These are phyloP conservation scores for Eristalis intricaria DNA, from an alignment of 2,888 invertebrate genomes.

Conservation along the genomic window DNA sequence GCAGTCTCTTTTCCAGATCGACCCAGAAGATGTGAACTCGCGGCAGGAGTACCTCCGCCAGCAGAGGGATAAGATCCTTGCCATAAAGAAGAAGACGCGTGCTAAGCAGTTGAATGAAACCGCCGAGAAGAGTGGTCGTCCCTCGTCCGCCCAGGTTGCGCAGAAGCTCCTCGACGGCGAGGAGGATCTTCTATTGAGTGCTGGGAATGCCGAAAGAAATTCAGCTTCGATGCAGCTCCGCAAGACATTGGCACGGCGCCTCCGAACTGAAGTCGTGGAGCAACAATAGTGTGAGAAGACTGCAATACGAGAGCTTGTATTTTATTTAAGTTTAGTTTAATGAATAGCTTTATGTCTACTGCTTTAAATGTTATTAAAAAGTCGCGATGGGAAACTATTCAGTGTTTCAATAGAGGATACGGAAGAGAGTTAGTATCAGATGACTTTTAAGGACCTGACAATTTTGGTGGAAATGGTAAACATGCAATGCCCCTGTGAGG, in stretches of 20 bases:
- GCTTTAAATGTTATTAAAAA: background rate
- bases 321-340: background rate
- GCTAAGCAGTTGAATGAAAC: slow-evolving; percentile 87
- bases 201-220: slow-evolving; percentile 76
- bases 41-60: slow-evolving; percentile 93
- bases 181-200: slow-evolving; percentile 68
- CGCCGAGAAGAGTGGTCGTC: slow-evolving; percentile 81
- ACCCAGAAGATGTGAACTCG: slow-evolving; percentile 86
- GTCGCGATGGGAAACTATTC: background rate
- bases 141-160: slow-evolving; percentile 89
- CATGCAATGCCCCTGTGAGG: too few relatives aligned
- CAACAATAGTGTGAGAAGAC: slow-evolving; percentile 52
- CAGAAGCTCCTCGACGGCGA: slow-evolving; percentile 85
- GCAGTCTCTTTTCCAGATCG: slow-evolving; percentile 78
- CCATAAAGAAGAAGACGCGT: slow-evolving; percentile 93
- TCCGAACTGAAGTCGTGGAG: slow-evolving; percentile 93
- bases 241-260: slow-evolving; percentile 90
- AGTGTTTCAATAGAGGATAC: background rate
- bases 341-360: background rate
- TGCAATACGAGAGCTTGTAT: background rate
- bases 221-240: slow-evolving; percentile 89
- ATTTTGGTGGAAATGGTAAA: too few relatives aligned
- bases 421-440: too few relatives aligned
- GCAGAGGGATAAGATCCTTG: slow-evolving; percentile 94
- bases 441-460: too few relatives aligned